A percentile compares a stretch with the other conserved stretches of the same genome.
These are phyloP conservation scores for Gymnobelideus leadbeateri DNA, from an alignment of 2,113 vertebrate genomes.

Conservation along the genomic window DNA sequence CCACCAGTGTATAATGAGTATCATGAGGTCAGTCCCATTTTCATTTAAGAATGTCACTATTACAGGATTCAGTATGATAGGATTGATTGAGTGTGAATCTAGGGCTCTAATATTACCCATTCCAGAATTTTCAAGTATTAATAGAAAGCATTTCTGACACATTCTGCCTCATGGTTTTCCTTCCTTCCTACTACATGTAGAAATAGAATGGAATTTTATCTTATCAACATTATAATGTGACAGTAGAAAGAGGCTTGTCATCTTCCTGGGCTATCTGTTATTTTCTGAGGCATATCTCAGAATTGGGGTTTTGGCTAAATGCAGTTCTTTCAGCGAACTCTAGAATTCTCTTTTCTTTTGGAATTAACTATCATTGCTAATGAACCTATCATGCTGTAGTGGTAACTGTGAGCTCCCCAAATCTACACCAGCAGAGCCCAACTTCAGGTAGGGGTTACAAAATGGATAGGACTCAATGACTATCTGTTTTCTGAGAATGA, in stretches of 20 bases:
- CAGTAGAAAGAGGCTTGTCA: not conserved
- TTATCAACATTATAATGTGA: not conserved
- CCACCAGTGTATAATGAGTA: not conserved
- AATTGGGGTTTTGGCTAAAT: not conserved
- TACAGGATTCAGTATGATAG: not conserved
- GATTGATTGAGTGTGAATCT: not conserved
- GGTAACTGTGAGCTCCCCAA: not conserved
- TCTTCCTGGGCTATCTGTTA: not conserved
- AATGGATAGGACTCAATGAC: not conserved
- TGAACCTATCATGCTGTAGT: not conserved
- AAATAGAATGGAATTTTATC: slow-evolving; percentile 9
- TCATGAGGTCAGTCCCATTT: not conserved
- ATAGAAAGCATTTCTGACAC: slow-evolving; percentile 29
- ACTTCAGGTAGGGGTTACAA: not conserved
- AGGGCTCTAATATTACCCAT: not conserved
- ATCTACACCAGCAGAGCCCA: not conserved
- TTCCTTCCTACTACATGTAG: not conserved
- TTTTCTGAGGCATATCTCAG: not conserved
- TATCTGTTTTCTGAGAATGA: not conserved
- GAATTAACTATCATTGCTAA: not conserved
- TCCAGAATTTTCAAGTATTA: slow-evolving; percentile 32
- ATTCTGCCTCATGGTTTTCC: slow-evolving; percentile 22
- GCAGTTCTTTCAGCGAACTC: not conserved
- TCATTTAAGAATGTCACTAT: not conserved
- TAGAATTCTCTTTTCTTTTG: not conserved